phyloP scores from a whole-genome alignment of 2,888 invertebrate species.

The Drosophila robusta region DNA sequence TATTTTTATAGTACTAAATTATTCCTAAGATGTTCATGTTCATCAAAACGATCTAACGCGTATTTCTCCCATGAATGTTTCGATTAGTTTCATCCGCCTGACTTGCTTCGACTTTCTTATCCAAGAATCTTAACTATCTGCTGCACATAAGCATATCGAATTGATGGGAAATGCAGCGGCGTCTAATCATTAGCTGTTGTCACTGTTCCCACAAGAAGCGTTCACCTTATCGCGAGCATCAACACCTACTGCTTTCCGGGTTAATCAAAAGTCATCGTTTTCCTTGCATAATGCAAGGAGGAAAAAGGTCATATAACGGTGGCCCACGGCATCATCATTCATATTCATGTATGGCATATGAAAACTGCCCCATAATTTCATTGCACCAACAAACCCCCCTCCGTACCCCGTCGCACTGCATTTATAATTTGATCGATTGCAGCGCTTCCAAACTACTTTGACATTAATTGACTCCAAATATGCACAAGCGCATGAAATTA shows the following conservation, averaged over 20 bases:
- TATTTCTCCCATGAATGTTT: slow-evolving; percentile 56
- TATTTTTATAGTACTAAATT: background rate
- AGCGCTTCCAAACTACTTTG: slow-evolving; percentile 67
- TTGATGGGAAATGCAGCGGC: slow-evolving; percentile 50
- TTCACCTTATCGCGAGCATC: slow-evolving; percentile 52
- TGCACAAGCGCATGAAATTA: slow-evolving; percentile 80
- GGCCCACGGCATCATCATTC: slow-evolving; percentile 64
- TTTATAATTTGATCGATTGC: slow-evolving; percentile 74
- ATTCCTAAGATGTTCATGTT: background rate
- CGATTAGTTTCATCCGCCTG: slow-evolving; percentile 56
- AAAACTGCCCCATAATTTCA: slow-evolving; percentile 55
- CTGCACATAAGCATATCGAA: slow-evolving; percentile 54
- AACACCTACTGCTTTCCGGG: slow-evolving; percentile 41
- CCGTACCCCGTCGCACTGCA: slow-evolving; percentile 36
- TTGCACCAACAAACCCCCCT: slow-evolving; percentile 34
- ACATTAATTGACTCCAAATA: slow-evolving; percentile 80
- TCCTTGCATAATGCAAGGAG: slow-evolving; percentile 44
- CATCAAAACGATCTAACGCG: background rate
- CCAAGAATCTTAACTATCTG: slow-evolving; percentile 25
- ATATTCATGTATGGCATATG: slow-evolving; percentile 59
- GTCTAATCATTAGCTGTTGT: slow-evolving; percentile 57
- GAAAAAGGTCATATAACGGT: slow-evolving; percentile 30
- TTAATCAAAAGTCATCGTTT: slow-evolving; percentile 51
- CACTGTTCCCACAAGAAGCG: slow-evolving; percentile 54
- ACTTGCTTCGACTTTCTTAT: slow-evolving; percentile 17